These are phyloP conservation scores for Enteromius thamalakanensis DNA, from an alignment of 2,797 vertebrate genomes.

Conservation along the genomic window DNA sequence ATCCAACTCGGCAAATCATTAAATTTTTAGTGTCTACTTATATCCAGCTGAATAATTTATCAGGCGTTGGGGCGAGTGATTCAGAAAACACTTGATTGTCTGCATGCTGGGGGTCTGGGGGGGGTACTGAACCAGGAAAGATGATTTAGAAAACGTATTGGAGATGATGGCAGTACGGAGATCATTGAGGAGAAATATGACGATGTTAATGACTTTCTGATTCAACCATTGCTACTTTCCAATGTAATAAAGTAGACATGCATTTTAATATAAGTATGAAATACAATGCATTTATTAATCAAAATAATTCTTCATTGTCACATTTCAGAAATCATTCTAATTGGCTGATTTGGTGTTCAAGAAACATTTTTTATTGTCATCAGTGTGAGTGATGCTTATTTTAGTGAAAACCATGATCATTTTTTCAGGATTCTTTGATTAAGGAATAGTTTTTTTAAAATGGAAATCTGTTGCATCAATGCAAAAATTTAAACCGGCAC, in stretches of 20 bases:
- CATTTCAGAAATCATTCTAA: background rate
- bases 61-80: constrained; percentile 71
- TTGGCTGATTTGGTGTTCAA: background rate
- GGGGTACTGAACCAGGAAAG: constrained; percentile 41
- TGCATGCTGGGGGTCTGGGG: constrained; percentile 30
- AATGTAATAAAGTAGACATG: background rate
- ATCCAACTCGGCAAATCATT: constrained; percentile 71
- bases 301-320: background rate
- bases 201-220: background rate
- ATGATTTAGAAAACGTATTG: constrained; percentile 44
- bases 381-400: background rate
- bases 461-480: background rate
- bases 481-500: background rate
- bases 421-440: background rate
- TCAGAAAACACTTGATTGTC: constrained; percentile 59
- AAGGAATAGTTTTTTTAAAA: background rate
- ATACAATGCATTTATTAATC: background rate
- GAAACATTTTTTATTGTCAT: background rate
- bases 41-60: constrained; percentile 81
- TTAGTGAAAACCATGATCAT: background rate
- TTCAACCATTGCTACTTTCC: background rate
- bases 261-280: background rate
- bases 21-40: constrained; percentile 81
- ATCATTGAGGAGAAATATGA: constrained; percentile 8
- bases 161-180: background rate